phyloP scores from a whole-genome alignment of 2,888 invertebrate genomes.

The Pristionchus mayeri region DNA sequence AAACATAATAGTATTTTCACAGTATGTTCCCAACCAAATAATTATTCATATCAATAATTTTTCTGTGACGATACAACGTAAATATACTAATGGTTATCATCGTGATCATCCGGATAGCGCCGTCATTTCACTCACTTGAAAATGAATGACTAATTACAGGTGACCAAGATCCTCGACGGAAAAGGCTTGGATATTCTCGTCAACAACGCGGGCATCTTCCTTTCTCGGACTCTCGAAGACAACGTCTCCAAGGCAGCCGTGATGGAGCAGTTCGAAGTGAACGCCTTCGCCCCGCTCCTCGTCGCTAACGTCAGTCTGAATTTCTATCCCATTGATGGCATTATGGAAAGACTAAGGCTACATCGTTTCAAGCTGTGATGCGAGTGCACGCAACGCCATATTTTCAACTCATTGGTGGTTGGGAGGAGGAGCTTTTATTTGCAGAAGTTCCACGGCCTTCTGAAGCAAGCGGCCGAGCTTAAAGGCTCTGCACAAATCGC shows the following conservation, averaged over 20 bases:
- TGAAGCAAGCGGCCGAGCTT: neutral
- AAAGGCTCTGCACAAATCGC: conserved; percentile 19
- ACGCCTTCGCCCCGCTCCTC: neutral
- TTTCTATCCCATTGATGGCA: neutral
- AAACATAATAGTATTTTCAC: too few species aligned
- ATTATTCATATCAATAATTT: neutral
- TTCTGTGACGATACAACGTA: too few species aligned
- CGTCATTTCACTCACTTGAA: too few species aligned
- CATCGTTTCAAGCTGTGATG: neutral
- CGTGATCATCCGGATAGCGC: too few species aligned
- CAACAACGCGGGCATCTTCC: conserved; percentile 28
- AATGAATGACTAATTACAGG: neutral
- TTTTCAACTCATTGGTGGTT: too few species aligned
- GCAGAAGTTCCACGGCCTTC: conserved; percentile 37
- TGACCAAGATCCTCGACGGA: neutral
- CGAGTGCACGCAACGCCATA: too few species aligned
- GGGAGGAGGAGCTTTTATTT: too few species aligned
- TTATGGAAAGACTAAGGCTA: neutral
- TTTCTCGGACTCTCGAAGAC: neutral
- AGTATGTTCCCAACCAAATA: too few species aligned
- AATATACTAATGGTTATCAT: too few species aligned
- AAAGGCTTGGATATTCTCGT: conserved; percentile 9
- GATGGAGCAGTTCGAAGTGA: conserved; percentile 37
- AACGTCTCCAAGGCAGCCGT: neutral
- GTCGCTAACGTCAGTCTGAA: neutral